These are phyloP conservation scores for Nerophis lumbriciformis DNA, from an alignment of 2,113 vertebrate species.

Conservation along the genomic window DNA sequence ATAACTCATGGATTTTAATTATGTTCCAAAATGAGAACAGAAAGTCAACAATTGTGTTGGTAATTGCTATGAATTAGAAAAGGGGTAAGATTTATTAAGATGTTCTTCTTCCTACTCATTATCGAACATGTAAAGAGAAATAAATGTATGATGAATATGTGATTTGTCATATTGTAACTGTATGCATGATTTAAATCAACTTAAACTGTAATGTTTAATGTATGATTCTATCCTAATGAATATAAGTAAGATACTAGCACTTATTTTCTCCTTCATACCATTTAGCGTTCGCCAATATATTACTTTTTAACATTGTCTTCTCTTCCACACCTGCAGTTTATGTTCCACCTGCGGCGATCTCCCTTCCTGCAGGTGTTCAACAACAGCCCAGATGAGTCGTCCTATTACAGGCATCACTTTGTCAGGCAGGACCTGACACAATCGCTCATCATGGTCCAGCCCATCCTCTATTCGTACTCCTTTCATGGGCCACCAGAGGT, in stretches of 20 bases:
- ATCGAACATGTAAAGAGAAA: too few species aligned
- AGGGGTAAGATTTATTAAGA: too few species aligned
- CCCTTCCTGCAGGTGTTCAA: slow-evolving; percentile 98
- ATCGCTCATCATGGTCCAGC: slow-evolving; percentile 97
- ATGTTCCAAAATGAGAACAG: too few species aligned
- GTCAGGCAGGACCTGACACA: slow-evolving; percentile 93
- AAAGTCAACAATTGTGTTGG: too few species aligned
- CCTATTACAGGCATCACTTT: slow-evolving; percentile 94
- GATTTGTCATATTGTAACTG: too few species aligned
- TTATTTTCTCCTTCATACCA: too few species aligned
- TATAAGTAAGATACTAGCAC: not conserved
- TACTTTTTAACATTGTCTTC: not conserved
- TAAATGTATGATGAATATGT: too few species aligned
- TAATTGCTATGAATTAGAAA: too few species aligned
- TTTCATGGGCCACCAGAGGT: slow-evolving; percentile 96
- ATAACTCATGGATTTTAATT: too few species aligned
- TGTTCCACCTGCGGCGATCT: slow-evolving; percentile 95
- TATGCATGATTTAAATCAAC: too few species aligned
- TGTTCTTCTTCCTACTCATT: too few species aligned
- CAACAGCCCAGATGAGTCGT: slow-evolving; percentile 95
- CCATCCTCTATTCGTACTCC: slow-evolving; percentile 95
- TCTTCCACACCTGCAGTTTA: slow-evolving; percentile 75
- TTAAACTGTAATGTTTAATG: too few species aligned
- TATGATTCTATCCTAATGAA: not conserved
- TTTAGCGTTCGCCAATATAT: not conserved